Percentiles rank a stretch among this genome's conserved stretches.
Conservation (phyloP, 2,113 vertebrate species). For the Oryzias javanicus region DNA sequence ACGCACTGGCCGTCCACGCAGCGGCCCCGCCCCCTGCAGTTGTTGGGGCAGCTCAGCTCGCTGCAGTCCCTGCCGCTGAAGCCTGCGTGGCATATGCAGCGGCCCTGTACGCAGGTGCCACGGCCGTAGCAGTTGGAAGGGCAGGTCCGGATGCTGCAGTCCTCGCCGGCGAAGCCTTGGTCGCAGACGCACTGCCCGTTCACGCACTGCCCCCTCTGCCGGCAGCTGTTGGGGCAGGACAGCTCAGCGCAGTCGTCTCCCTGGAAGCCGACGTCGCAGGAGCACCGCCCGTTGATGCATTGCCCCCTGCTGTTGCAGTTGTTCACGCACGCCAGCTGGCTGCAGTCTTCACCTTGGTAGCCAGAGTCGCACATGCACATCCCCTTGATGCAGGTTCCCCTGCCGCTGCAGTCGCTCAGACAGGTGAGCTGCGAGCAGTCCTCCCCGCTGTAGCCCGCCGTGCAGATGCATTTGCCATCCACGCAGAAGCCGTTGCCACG, state of each 20-base stretch:
- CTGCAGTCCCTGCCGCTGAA: conserved; percentile 79
- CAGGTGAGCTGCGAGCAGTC: conserved; percentile 84
- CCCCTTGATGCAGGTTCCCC: conserved; percentile 80
- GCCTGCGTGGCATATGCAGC: conserved; percentile 81
- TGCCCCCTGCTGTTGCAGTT: conserved; percentile 82
- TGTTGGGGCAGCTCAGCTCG: conserved; percentile 76
- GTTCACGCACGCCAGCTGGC: conserved; percentile 80
- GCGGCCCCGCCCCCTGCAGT: conserved; percentile 77
- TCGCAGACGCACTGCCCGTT: conserved; percentile 86
- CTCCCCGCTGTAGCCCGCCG: conserved; percentile 77
- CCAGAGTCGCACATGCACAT: conserved; percentile 82
- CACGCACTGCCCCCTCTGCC: conserved; percentile 80
- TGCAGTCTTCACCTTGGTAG: conserved; percentile 82
- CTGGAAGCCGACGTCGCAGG: conserved; percentile 80
- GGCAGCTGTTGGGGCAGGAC: conserved; percentile 83
- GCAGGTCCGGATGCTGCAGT: conserved; percentile 83
- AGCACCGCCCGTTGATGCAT: conserved; percentile 84
- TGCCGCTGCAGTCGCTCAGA: conserved; percentile 78
- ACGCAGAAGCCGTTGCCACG: conserved; percentile 77
- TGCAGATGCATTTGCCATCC: conserved; percentile 83
- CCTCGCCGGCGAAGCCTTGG: conserved; percentile 79
- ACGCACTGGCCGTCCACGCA: conserved; percentile 82
- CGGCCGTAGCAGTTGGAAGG: conserved; percentile 79
- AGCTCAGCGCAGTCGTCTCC: conserved; percentile 84
- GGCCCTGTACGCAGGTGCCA: conserved; percentile 81